Base-by-base conservation (phyloP, 2,113 vertebrate species). In the Odontesthes bonariensis region DNA sequence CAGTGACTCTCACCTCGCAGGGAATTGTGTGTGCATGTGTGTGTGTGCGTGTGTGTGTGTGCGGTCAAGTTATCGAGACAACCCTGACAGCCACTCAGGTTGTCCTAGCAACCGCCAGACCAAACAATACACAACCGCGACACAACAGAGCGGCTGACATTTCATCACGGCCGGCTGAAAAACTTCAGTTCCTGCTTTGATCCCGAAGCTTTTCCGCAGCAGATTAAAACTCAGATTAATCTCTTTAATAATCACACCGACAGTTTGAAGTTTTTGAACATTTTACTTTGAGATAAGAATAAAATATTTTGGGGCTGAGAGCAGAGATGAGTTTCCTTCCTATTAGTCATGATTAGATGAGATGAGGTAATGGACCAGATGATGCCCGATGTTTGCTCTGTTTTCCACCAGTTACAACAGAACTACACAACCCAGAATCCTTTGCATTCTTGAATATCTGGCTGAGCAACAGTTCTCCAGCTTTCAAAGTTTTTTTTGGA, bases 71-170 rank as follows among this genome's bases (percentile, higher is more conserved):
- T 72, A 79, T 81, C 64, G 68, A n/a, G 69, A 31, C 19, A 0
- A 19, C 60, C 70, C 55, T 46, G 60, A 78, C 75, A 73, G 53
- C 77, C 60, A 40, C 65, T 12, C 77, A 65, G 58, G 74, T 74
- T 81, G 75, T 53, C 83, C 55, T 85, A 79, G 90, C 89, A 91
- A 89, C 89, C 54, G 55, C 31, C 27, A 77, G 54, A 71, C 53
- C 46, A 81, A 85, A 86, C 81, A 84, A 74, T 8, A 84, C 42
- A 82, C 71, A 68, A 62, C 32, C 40, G 5, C 54, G 8, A 8
- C 35, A 7, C 35, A 14, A 73, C 32, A 44, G 65, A 56, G 31
- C 51, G 53, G 73, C 54, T 1, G 17, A 56, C 57, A 17, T 64
- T 42, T 62, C 4, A n/a, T n/a, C 3, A 14, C 44, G 0, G 44